Percentiles rank a stretch among this genome's conserved stretches.
Conservation (phyloP, 1,140 invertebrate genomes). For the Heliconius nattereri region DNA sequence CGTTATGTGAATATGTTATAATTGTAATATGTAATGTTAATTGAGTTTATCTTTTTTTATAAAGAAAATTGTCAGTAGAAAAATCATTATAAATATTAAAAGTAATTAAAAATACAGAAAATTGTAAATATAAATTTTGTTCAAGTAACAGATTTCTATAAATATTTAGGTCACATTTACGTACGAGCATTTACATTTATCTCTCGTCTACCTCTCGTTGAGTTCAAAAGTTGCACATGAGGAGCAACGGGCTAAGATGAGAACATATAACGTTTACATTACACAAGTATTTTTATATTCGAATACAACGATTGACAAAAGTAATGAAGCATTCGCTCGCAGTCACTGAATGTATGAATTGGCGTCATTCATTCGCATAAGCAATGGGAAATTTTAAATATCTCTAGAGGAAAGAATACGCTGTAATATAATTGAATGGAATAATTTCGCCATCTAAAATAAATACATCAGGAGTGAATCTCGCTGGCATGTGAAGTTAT, state of each 20-base stretch:
- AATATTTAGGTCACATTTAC: not conserved
- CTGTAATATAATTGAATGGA: constrained; percentile 63
- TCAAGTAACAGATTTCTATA: no score
- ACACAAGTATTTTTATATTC: constrained; percentile 20
- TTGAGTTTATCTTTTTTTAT: no score
- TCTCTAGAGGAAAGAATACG: constrained; percentile 30
- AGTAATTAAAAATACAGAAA: not conserved
- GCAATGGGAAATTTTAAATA: constrained; percentile 51
- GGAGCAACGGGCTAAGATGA: not conserved
- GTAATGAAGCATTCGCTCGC: constrained; percentile 56
- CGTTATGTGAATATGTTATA: not conserved
- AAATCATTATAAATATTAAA: not conserved
- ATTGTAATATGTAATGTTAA: no score
- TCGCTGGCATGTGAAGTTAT: constrained; percentile 9
- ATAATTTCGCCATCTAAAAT: constrained; percentile 35
- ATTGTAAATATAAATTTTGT: not conserved
- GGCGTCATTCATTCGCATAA: constrained; percentile 64
- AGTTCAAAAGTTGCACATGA: not conserved
- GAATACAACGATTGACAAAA: constrained; percentile 27
- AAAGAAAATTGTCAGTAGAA: no score
- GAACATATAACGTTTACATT: not conserved
- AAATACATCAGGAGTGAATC: constrained; percentile 14
- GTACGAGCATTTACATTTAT: not conserved
- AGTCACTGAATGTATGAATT: constrained; percentile 60
- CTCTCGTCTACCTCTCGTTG: not conserved